Conservation (phyloP, 2,797 vertebrate species). For the Smutsia gigantea region DNA sequence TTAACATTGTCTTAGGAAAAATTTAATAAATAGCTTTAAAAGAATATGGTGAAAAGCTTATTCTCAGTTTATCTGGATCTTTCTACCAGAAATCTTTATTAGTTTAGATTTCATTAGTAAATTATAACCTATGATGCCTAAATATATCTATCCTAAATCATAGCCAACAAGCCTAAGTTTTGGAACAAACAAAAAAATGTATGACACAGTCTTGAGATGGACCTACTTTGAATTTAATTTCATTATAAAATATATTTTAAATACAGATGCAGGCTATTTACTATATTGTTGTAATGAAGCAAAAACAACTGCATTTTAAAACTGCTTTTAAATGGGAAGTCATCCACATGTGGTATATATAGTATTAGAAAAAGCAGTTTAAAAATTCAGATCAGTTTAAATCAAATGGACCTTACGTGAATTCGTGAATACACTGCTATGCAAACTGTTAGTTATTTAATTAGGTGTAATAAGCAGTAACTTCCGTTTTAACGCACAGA, state of each 20-base stretch:
- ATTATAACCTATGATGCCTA: slow-evolving; percentile 33
- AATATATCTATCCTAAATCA: slow-evolving; percentile 19
- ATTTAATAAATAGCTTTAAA: slow-evolving; percentile 19
- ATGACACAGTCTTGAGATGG: not conserved
- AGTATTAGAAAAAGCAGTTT: not conserved
- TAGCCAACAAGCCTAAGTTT: slow-evolving; percentile 32
- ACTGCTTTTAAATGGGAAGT: slow-evolving; percentile 6
- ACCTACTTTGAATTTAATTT: slow-evolving; percentile 57
- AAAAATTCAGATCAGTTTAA: not conserved
- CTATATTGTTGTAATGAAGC: not conserved
- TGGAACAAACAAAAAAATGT: slow-evolving; percentile 30
- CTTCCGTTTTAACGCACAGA: not conserved
- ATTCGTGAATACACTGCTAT: not conserved
- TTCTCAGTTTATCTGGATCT: not conserved
- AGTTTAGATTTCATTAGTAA: slow-evolving; percentile 54
- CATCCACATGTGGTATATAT: not conserved
- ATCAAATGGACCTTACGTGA: not conserved
- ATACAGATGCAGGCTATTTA: not conserved
- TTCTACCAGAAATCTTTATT: slow-evolving; percentile 39
- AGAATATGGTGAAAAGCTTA: not conserved
- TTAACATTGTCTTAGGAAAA: slow-evolving; percentile 1
- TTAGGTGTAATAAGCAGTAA: slow-evolving; percentile 19
- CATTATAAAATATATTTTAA: slow-evolving; percentile 47
- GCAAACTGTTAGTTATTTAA: not conserved
- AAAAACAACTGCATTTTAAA: slow-evolving; percentile 45